Conservation (phyloP, 2,797 vertebrate species). For the Ispidina lecontei region DNA sequence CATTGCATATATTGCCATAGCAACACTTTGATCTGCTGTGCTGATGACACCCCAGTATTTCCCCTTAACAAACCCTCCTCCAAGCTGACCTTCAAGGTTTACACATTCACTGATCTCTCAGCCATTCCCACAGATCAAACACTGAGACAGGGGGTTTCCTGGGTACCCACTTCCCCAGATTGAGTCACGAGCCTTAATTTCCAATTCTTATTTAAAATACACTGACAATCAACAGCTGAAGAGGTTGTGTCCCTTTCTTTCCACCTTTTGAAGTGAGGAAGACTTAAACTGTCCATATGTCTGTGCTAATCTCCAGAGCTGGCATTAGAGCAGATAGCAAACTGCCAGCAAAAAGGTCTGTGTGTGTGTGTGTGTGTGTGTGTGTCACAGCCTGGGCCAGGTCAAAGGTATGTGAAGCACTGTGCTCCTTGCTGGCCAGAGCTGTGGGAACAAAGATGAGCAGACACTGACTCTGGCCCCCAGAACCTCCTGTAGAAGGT, state of each 20-base stretch:
- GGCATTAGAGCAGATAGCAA: background rate
- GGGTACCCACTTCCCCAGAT: constrained; percentile 18
- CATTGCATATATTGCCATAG: background rate
- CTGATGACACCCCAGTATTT: constrained; percentile 19
- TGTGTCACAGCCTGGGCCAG: background rate
- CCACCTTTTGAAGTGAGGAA: background rate
- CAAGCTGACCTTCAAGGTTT: constrained; percentile 40
- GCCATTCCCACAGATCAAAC: constrained; percentile 65
- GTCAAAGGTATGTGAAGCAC: background rate
- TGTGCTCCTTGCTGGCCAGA: background rate
- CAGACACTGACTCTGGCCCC: background rate
- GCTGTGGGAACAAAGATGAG: background rate
- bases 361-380: background rate
- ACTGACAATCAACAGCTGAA: background rate
- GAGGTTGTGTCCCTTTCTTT: background rate
- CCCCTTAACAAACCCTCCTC: constrained; percentile 35
- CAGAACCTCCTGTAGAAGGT: background rate
- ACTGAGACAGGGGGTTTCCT: constrained; percentile 5
- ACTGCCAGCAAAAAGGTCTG: background rate
- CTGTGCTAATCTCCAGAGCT: background rate
- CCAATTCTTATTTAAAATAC: constrained; percentile 61
- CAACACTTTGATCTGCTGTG: constrained; percentile 54
- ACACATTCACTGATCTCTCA: constrained; percentile 64
- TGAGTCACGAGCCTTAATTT: constrained; percentile 31
- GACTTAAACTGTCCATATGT: background rate